Base-by-base conservation (phyloP, 1,140 invertebrate genomes). In the Sinella curviseta region DNA sequence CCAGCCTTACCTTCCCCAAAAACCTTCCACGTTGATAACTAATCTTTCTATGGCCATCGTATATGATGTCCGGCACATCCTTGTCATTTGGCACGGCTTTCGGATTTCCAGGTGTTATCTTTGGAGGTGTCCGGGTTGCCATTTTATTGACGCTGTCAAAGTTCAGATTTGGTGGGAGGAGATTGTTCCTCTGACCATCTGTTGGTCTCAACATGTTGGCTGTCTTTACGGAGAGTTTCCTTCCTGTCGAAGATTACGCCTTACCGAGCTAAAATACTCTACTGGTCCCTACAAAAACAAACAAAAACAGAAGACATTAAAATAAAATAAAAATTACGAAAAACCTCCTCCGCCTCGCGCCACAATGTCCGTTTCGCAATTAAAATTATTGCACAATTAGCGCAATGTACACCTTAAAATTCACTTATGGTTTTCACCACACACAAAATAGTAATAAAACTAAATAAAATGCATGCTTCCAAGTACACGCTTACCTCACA, bases 1-100 rank as follows among this genome's bases (percentile, higher is more conserved):
- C n/a, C n/a, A n/a, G n/a, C 79, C 85, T 85, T 82, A 90, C 89
- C 88, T 90, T 90, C 67, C 89, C 89, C 8, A 90, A 85, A 78
- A 90, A 88, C 48, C 88, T 87, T 55, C 89, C 89, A 78, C 89
- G 89, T 74, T 87, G 85, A 79, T 90, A 90, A 1, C 88, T 88
- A 33, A 89, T 90, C 33, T 88, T 87, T 34, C 87, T 87, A 1
- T 84, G 85, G 3, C 86, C 86, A 83, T 90, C 89, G 31, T 89
- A 86, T 17, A 90, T 89, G 78, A 89, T 89, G 80, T 89, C 88
- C 2, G 88, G 86, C 57, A 90, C 85, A 74, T 87, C 86, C 14
- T 86, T 16, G 4, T 70, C 31, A 14, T 16, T 14, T 14, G 2
- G 8, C 8, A n/a, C 28, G 8, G 30, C 65, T 33, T 30, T 33